Conservation (phyloP, 2,113 vertebrate species). For the Delphinapterus leucas region DNA sequence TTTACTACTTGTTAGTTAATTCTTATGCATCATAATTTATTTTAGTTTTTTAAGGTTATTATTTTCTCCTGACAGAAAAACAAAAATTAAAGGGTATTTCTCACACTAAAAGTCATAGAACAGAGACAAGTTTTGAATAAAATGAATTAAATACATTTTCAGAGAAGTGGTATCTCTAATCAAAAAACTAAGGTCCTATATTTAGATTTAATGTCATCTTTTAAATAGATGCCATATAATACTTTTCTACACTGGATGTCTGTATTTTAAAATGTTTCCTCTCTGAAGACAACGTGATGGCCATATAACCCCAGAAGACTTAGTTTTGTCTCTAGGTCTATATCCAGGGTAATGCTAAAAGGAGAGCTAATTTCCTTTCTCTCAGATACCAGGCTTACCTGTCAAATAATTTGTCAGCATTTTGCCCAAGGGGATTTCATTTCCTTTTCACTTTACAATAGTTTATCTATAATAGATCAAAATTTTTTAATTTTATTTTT, state of each 20-base stretch:
- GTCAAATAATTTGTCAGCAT: background rate
- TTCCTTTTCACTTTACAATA: background rate
- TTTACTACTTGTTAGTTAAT: background rate
- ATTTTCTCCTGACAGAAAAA: background rate
- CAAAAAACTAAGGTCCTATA: background rate
- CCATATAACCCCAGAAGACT: background rate
- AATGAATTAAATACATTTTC: background rate
- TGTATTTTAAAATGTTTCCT: background rate
- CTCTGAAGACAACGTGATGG: constrained; percentile 24
- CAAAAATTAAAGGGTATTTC: background rate
- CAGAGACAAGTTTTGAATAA: background rate
- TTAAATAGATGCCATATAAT: too few relatives aligned
- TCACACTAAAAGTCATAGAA: background rate
- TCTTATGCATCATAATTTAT: background rate
- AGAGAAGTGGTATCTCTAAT: background rate
- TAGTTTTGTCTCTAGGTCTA: too few relatives aligned
- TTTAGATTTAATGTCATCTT: background rate
- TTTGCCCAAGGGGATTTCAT: background rate
- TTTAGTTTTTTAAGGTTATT: background rate
- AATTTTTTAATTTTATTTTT: background rate
- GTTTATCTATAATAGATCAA: background rate
- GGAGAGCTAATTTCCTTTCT: background rate
- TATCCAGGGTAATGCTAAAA: background rate
- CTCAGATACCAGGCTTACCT: background rate
- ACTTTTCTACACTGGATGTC: background rate